These are phyloP conservation scores for Lepidurus packardi DNA, from an alignment of 1,140 invertebrate species.

Conservation along the genomic window DNA sequence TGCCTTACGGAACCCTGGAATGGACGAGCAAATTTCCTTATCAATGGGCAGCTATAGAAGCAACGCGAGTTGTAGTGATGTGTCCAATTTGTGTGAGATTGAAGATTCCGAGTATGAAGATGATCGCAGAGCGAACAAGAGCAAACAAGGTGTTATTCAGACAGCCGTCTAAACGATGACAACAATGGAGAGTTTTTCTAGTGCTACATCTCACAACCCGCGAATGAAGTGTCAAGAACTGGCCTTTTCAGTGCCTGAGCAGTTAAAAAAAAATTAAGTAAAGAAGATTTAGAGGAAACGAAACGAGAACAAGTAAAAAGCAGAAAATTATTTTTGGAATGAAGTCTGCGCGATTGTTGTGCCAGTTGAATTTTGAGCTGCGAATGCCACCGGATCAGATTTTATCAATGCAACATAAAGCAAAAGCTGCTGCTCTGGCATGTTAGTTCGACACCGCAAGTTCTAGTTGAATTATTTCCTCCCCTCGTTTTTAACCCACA, in stretches of 20 bases:
- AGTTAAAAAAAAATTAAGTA: background rate
- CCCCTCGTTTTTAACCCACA: background rate
- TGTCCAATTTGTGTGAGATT: conserved; percentile 85
- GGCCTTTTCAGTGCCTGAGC: conserved; percentile 17
- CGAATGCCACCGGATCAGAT: background rate
- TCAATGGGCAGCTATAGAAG: conserved; percentile 61
- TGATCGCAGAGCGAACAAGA: conserved; percentile 26
- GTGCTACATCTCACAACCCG: background rate
- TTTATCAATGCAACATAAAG: conserved; percentile 6
- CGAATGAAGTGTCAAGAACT: background rate
- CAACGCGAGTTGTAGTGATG: conserved; percentile 62
- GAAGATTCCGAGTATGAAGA: conserved; percentile 67
- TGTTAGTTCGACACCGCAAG: background rate
- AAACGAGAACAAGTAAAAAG: background rate
- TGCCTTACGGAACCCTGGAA: conserved; percentile 41
- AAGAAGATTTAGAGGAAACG: background rate
- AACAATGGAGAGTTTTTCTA: background rate
- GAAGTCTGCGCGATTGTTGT: background rate
- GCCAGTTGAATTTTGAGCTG: background rate
- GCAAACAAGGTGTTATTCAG: conserved; percentile 24
- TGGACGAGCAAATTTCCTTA: conserved; percentile 65
- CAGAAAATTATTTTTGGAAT: conserved; percentile 19
- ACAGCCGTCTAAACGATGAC: conserved; percentile 30
- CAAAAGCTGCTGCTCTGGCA: background rate
- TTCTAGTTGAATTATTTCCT: no score